Evolutionary conservation across 1,140 invertebrate species (phyloP).

Genomic region (Pogonomyrmex californicus): DNA sequence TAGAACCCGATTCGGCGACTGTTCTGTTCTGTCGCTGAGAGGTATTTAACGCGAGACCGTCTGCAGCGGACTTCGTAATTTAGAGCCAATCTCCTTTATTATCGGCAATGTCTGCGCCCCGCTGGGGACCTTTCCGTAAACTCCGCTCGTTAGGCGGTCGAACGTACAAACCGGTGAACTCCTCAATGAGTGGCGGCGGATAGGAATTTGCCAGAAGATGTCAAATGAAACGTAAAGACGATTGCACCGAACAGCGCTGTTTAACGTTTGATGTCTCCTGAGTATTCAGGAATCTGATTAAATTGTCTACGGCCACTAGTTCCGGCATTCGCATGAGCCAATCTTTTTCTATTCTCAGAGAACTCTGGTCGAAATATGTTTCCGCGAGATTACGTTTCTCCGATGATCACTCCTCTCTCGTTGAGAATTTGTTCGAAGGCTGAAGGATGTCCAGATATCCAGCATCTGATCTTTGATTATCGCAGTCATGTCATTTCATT

Average conservation of each 20-base stretch:
- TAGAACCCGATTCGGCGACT: constrained; percentile 76
- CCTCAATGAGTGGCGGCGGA: not conserved
- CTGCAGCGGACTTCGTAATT: constrained; percentile 83
- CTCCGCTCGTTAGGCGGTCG: constrained; percentile 61
- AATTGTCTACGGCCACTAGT: constrained; percentile 5
- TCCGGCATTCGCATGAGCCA: not conserved
- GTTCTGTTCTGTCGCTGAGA: constrained; percentile 78
- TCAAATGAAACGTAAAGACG: constrained; percentile 27
- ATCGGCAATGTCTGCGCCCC: constrained; percentile 76
- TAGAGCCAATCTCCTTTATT: constrained; percentile 82
- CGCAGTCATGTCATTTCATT: not conserved
- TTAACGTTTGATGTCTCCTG: constrained; percentile 37
- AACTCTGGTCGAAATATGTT: constrained; percentile 26
- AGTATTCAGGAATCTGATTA: constrained; percentile 44
- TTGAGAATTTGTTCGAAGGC: constrained; percentile 17
- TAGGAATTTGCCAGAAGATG: constrained; percentile 20
- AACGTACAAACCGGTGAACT: constrained; percentile 19
- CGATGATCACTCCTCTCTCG: not conserved
- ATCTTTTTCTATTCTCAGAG: constrained; percentile 9
- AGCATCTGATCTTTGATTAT: constrained; percentile 68
- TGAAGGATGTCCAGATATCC: constrained; percentile 34
- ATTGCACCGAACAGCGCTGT: constrained; percentile 18
- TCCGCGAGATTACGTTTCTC: constrained; percentile 56
- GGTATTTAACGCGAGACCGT: constrained; percentile 78
- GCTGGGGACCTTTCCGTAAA: constrained; percentile 69